Evolutionary conservation across 2,797 vertebrate genomes (phyloP).

Genomic region (Characodon lateralis): DNA sequence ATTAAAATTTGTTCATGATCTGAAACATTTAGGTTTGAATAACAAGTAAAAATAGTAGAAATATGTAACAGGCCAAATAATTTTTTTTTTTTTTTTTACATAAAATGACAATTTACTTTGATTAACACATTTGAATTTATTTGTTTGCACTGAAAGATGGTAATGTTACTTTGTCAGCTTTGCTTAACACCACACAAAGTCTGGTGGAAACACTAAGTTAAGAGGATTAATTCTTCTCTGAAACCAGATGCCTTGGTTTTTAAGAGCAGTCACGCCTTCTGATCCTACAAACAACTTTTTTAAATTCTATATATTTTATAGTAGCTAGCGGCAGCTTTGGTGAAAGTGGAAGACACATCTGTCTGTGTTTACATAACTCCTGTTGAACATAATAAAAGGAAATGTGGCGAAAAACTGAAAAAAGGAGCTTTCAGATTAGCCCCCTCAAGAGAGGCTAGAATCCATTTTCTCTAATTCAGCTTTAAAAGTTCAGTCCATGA

Average conservation of each 20-base stretch:
- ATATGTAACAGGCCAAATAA: background rate
- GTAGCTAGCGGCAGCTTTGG: constrained; percentile 24
- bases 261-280: constrained; percentile 31
- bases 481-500: constrained; percentile 42
- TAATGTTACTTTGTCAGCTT: constrained; percentile 19
- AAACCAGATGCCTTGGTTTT: constrained; percentile 38
- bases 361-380: constrained; percentile 24
- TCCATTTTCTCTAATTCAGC: constrained; percentile 43
- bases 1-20: background rate
- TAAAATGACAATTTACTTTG: background rate
- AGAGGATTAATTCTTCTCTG: constrained; percentile 41
- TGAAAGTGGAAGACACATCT: constrained; percentile 28
- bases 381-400: constrained; percentile 31
- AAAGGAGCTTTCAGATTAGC: constrained; percentile 30
- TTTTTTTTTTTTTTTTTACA: background rate
- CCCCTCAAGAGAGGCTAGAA: constrained; percentile 28
- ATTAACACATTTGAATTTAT: constrained; percentile 3
- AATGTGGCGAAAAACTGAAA: constrained; percentile 10
- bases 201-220: constrained; percentile 24
- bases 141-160: constrained; percentile 12
- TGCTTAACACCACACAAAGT: constrained; percentile 23
- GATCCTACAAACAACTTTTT: constrained; percentile 35
- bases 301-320: constrained; percentile 18
- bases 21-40: background rate
- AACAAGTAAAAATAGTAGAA: background rate